phyloP scores from a whole-genome alignment of 64 coral and sea anemone genomes.

The Acropora yongei region DNA sequence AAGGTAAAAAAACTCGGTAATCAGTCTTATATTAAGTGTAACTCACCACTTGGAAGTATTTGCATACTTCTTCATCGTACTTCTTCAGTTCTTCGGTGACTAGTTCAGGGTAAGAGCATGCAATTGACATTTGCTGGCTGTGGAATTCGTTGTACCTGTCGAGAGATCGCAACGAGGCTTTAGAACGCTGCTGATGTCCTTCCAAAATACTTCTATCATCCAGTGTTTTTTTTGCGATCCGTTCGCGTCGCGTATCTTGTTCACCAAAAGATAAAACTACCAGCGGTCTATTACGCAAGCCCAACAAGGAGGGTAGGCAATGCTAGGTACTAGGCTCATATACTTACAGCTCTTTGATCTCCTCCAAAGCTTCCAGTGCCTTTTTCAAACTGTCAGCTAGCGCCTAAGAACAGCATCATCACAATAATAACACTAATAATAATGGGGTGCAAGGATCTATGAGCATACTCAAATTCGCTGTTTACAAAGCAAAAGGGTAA shows the following conservation, averaged over 20 bases:
- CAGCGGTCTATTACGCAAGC: no score
- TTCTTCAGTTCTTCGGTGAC: constrained; percentile 67
- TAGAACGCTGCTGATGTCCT: neutral
- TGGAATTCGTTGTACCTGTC: constrained; percentile 78
- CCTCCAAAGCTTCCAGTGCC: constrained; percentile 68
- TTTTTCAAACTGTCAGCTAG: constrained; percentile 71
- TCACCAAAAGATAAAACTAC: no score
- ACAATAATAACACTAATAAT: neutral
- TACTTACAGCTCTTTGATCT: constrained; percentile 86
- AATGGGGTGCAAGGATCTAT: no score
- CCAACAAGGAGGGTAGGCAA: no score
- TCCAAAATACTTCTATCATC: no score
- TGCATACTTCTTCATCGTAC: constrained; percentile 76
- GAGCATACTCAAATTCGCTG: no score
- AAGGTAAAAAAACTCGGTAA: no score
- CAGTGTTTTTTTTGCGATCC: no score
- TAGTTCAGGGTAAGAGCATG: constrained; percentile 60
- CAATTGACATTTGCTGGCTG: constrained; percentile 47
- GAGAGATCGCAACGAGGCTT: neutral
- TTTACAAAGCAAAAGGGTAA: no score
- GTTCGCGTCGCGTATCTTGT: no score
- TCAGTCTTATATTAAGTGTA: neutral
- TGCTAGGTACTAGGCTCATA: neutral
- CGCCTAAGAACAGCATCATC: constrained; percentile 36
- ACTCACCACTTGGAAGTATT: constrained; percentile 76